Conservation (phyloP, 2,888 invertebrate species). For the Mythimna ferrago region DNA sequence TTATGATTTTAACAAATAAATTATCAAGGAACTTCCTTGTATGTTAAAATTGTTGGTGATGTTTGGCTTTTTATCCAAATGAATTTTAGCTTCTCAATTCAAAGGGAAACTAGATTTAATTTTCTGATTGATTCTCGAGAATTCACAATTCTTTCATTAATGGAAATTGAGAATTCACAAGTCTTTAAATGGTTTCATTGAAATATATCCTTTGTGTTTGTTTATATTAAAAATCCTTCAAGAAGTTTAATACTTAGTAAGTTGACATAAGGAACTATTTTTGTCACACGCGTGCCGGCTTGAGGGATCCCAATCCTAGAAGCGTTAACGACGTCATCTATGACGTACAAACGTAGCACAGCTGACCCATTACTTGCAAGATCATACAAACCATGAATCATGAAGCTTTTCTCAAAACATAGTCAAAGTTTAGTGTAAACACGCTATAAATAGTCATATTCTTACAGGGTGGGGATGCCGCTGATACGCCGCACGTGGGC, state of each 20-base stretch:
- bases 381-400: slow-evolving; percentile 37
- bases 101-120: too few relatives aligned
- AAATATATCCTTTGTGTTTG: not conserved
- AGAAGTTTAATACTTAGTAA: not conserved
- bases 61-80: not conserved
- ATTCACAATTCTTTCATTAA: not conserved
- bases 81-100: not conserved
- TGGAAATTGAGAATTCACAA: not conserved
- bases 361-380: slow-evolving; percentile 9
- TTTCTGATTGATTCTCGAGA: too few relatives aligned
- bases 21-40: not conserved
- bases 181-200: not conserved
- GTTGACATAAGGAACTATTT: slow-evolving; percentile 22
- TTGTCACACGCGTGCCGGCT: slow-evolving; percentile 8
- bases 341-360: slow-evolving; percentile 34
- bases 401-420: slow-evolving; percentile 34
- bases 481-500: slow-evolving; percentile 33
- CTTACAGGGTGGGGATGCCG: not conserved
- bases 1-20: not conserved
- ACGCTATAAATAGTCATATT: slow-evolving; percentile 43
- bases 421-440: slow-evolving; percentile 30
- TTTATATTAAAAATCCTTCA: not conserved
- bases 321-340: slow-evolving; percentile 34
- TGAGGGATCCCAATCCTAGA: slow-evolving; percentile 20
- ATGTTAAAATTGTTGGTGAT: not conserved